phyloP scores from a whole-genome alignment of 2,797 vertebrate genomes.

The Hydrolagus colliei region DNA sequence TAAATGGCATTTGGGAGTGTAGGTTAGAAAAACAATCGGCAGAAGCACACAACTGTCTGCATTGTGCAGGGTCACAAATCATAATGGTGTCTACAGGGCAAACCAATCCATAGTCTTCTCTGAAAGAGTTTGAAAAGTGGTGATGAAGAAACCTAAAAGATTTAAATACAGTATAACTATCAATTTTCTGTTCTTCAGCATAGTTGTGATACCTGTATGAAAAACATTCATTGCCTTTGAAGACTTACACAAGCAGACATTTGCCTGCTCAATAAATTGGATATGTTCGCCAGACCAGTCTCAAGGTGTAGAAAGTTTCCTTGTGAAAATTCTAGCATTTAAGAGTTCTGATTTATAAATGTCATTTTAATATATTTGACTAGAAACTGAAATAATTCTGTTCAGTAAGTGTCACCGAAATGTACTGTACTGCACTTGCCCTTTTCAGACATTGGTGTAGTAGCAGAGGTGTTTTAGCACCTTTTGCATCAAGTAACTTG shows the following conservation, averaged over 20 bases:
- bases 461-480: slow-evolving; percentile 15
- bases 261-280: slow-evolving; percentile 5
- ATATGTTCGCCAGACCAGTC: background rate
- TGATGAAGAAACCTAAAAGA: too few species aligned
- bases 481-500: slow-evolving; percentile 15
- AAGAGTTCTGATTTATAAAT: slow-evolving; percentile 20
- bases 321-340: slow-evolving; percentile 5
- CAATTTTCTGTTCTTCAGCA: slow-evolving; percentile 22
- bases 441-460: slow-evolving; percentile 14
- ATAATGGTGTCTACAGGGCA: too few species aligned
- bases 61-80: too few species aligned
- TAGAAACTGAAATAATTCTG: slow-evolving; percentile 22
- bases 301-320: background rate
- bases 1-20: too few species aligned
- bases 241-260: slow-evolving; percentile 13
- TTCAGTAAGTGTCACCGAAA: slow-evolving; percentile 23
- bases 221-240: slow-evolving; percentile 21
- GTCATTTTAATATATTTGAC: slow-evolving; percentile 29
- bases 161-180: background rate
- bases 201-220: slow-evolving; percentile 7
- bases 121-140: too few species aligned
- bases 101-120: too few species aligned
- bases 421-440: background rate
- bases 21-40: too few species aligned
- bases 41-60: too few species aligned